These are phyloP conservation scores for Colostygia pectinataria DNA, from an alignment of 2,888 invertebrate genomes.

Conservation along the genomic window DNA sequence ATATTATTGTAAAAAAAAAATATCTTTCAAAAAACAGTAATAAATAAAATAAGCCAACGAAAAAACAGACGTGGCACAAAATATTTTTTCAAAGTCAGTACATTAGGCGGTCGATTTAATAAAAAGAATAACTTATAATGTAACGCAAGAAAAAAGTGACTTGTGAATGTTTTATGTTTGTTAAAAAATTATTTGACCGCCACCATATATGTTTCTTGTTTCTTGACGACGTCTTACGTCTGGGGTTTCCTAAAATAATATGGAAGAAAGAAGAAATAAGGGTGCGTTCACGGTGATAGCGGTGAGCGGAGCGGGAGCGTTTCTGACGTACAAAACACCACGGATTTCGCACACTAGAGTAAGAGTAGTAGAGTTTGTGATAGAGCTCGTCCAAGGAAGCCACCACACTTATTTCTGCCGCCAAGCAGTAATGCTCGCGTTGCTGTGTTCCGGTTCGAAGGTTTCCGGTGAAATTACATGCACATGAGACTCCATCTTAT, in stretches of 20 bases:
- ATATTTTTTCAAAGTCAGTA: conserved; percentile 72
- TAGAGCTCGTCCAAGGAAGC: too few species aligned
- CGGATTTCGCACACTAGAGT: too few species aligned
- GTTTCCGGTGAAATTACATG: too few species aligned
- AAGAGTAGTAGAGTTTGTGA: too few species aligned
- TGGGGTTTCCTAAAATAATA: neutral
- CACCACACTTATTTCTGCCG: too few species aligned
- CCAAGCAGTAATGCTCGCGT: too few species aligned
- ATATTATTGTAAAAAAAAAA: conserved; percentile 46
- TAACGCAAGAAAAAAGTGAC: conserved; percentile 75
- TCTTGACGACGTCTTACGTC: conserved; percentile 41
- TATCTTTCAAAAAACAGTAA: conserved; percentile 38
- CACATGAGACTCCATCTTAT: too few species aligned
- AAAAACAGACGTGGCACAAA: conserved; percentile 48
- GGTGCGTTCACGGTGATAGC: too few species aligned
- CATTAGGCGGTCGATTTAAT: conserved; percentile 60
- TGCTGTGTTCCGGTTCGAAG: too few species aligned
- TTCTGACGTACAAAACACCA: too few species aligned
- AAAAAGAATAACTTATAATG: conserved; percentile 40
- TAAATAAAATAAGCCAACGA: conserved; percentile 45
- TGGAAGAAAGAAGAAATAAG: conserved; percentile 1
- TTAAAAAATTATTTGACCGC: conserved; percentile 69
- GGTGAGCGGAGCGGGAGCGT: too few species aligned
- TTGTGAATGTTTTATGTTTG: conserved; percentile 66
- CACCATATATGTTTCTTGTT: conserved; percentile 59